Evolutionary conservation across 2,888 invertebrate species (phyloP), one percentile per base, ranked within the genome.

Genomic region (Norana najaformis): DNA sequence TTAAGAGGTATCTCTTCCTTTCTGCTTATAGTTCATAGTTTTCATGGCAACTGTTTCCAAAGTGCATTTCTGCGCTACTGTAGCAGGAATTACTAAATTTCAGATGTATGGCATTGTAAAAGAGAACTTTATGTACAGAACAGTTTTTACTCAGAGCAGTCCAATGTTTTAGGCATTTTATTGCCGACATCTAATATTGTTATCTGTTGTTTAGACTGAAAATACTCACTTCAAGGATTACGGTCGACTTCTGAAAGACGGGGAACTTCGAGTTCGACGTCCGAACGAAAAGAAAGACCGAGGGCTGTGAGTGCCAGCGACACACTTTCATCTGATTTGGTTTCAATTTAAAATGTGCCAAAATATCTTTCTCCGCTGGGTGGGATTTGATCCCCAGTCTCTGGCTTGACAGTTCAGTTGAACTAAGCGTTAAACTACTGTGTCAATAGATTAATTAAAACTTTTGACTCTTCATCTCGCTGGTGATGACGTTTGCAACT

Each of bases 211-310:
- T 20, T 35, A 95, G 94, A 97, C 97, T 89, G 96, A 96, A 90
- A 97, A 97, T 92, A 96, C 97, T 91, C 96, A 97, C 92, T 96
- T 99, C 90, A 96, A 97, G 92, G 97, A 98, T 93, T 99, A 98
- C 95, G 99, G 99, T 0, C 96, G 98, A 85, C 96, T 99, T 92
- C 96, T 98, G 93, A 96, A 97, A 93, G 99, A 99, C 95, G 99
- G 98, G 20, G 99, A 99, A 95, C 96, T 99, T 83, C 97, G 97
- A 83, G 90, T 90, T 37, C 88, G 88, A 37, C 41, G 89, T 47
- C 35, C 89, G 8, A 89, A 53, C 8, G 89, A 89, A 69, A 89
- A 89, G 89, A 89, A 89, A 69, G 89, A 89, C 89, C n/a, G 69
- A 69, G n/a, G 69, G 16, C 53, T 89, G 89, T 69, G 35, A 53